phyloP scores from a whole-genome alignment of 2,888 invertebrate genomes.

The Eupelmus urozonus region DNA sequence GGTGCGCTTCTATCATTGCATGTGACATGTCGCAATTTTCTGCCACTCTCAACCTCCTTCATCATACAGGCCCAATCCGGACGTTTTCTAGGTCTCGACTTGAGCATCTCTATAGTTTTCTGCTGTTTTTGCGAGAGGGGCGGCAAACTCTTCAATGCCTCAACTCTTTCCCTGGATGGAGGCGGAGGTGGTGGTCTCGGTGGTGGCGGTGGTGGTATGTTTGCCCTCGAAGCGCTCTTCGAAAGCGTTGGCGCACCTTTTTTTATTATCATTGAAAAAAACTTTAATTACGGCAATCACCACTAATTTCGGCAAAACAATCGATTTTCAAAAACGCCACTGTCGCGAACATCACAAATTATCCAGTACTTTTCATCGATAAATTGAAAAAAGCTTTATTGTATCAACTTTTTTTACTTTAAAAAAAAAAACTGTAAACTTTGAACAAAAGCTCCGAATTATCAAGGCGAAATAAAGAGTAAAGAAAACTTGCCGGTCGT shows the following conservation, averaged over 20 bases:
- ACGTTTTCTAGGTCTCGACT: constrained; percentile 86
- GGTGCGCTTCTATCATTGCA: constrained; percentile 87
- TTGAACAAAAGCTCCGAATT: no score
- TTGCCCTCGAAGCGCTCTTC: constrained; percentile 75
- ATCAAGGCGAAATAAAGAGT: no score
- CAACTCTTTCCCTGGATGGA: constrained; percentile 61
- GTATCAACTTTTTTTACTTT: no score
- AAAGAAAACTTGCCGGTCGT: constrained; percentile 70
- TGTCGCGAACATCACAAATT: no score
- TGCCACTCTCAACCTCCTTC: constrained; percentile 92
- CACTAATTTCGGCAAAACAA: no score
- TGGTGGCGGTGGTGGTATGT: constrained; percentile 81
- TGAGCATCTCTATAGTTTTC: constrained; percentile 85
- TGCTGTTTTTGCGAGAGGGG: constrained; percentile 81
- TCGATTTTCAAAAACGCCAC: no score
- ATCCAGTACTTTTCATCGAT: no score
- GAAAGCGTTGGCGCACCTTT: constrained; percentile 75
- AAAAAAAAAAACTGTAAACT: no score
- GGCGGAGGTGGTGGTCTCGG: constrained; percentile 86
- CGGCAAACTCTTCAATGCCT: constrained; percentile 78
- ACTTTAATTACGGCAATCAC: no score
- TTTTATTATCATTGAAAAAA: not conserved
- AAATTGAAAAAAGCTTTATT: not conserved
- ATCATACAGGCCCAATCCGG: constrained; percentile 95
- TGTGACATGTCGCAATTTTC: constrained; percentile 87